Evolutionary conservation across 2,113 vertebrate species (phyloP).

Genomic region (Aythya baeri): DNA sequence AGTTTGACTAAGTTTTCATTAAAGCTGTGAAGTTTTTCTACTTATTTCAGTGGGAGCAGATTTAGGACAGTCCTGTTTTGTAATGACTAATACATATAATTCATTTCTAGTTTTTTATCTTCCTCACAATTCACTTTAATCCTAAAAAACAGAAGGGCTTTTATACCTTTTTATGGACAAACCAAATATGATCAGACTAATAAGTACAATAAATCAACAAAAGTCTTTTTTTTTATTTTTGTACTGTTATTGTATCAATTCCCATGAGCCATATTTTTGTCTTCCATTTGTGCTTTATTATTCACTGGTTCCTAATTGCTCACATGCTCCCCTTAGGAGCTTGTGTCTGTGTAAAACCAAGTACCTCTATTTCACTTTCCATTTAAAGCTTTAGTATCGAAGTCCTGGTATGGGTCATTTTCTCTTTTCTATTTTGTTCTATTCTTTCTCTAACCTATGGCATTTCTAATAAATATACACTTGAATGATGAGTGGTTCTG

Average conservation of each 20-base stretch:
- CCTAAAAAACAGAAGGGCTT: background rate
- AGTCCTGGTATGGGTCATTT: background rate
- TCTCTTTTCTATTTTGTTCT: background rate
- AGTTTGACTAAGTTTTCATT: background rate
- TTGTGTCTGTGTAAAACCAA: background rate
- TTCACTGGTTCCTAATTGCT: background rate
- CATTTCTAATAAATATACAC: constrained; percentile 17
- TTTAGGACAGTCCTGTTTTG: background rate
- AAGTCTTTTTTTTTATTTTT: background rate
- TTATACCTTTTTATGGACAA: background rate
- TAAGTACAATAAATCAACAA: background rate
- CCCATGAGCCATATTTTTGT: background rate
- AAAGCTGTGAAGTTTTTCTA: background rate
- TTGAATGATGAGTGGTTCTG: constrained; percentile 3
- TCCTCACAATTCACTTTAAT: background rate
- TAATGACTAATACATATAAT: background rate
- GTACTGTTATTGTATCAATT: background rate
- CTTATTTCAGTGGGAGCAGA: background rate
- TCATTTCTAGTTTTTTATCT: background rate
- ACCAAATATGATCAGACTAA: background rate
- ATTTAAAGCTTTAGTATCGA: background rate
- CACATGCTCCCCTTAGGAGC: background rate
- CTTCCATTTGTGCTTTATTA: background rate
- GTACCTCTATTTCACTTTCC: background rate
- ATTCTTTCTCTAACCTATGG: background rate